These are phyloP conservation scores for Pseudopodoces humilis DNA, from an alignment of 2,113 vertebrate genomes.

Conservation along the genomic window DNA sequence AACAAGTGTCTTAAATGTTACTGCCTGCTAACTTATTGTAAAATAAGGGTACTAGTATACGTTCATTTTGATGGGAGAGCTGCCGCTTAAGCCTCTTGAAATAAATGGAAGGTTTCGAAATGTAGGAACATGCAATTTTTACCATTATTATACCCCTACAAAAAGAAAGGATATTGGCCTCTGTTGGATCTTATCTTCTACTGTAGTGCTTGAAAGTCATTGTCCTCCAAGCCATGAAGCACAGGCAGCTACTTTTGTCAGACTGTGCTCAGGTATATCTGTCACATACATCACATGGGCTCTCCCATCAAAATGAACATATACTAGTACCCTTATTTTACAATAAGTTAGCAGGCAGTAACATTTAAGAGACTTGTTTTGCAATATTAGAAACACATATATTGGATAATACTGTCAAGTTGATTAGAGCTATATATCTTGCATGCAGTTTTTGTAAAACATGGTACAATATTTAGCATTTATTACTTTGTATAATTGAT, in stretches of 20 bases:
- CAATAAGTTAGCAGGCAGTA: neutral
- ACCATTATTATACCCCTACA: neutral
- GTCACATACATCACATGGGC: neutral
- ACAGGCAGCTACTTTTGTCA: neutral
- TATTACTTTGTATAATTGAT: neutral
- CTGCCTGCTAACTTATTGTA: neutral
- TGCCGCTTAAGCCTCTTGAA: neutral
- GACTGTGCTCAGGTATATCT: neutral
- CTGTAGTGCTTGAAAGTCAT: neutral
- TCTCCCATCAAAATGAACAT: neutral
- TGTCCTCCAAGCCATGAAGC: neutral
- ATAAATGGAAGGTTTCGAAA: neutral
- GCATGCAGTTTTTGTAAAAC: neutral
- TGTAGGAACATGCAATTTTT: neutral
- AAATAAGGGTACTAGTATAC: neutral
- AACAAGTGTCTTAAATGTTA: neutral
- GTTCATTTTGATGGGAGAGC: neutral
- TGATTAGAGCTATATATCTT: neutral
- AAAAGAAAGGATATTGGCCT: neutral
- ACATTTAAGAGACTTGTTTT: neutral
- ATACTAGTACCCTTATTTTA: neutral
- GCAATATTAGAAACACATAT: neutral
- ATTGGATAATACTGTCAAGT: neutral
- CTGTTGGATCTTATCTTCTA: neutral
- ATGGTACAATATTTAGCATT: neutral